Evolutionary conservation across 2,113 vertebrate species (phyloP).

Genomic region (Piliocolobus tephrosceles): DNA sequence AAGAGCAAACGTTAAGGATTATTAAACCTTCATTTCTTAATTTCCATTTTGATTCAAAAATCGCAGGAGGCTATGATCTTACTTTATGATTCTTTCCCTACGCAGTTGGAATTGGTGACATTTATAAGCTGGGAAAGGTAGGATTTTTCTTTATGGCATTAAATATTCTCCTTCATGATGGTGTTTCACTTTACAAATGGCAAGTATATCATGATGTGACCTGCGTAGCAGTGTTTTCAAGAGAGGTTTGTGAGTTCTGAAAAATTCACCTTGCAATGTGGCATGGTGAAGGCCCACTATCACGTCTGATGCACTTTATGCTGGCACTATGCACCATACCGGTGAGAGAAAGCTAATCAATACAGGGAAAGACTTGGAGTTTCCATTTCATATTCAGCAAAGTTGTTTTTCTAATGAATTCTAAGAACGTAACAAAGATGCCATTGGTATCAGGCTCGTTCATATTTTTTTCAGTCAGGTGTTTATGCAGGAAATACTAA

Average conservation of each 20-base stretch:
- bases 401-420: conserved; percentile 11
- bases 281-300: conserved; percentile 22
- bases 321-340: background rate
- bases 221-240: conserved; percentile 54
- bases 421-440: background rate
- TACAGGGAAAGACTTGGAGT: background rate
- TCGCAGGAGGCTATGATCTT: conserved; percentile 1
- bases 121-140: conserved; percentile 58
- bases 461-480: background rate
- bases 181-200: conserved; percentile 66
- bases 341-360: conserved; percentile 29
- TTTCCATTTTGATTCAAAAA: conserved; percentile 74
- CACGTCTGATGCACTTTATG: background rate
- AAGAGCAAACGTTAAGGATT: conserved; percentile 29
- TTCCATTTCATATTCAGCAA: background rate
- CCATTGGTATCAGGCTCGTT: background rate
- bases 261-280: background rate
- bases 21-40: conserved; percentile 54
- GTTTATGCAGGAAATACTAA: conserved; percentile 39
- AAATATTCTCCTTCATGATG: conserved; percentile 60
- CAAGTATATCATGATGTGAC: conserved; percentile 42
- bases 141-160: conserved; percentile 52
- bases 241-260: conserved; percentile 9
- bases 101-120: background rate
- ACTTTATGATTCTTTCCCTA: conserved; percentile 40